Conservation (phyloP, 2,797 vertebrate genomes). For the Vespertilio murinus region DNA sequence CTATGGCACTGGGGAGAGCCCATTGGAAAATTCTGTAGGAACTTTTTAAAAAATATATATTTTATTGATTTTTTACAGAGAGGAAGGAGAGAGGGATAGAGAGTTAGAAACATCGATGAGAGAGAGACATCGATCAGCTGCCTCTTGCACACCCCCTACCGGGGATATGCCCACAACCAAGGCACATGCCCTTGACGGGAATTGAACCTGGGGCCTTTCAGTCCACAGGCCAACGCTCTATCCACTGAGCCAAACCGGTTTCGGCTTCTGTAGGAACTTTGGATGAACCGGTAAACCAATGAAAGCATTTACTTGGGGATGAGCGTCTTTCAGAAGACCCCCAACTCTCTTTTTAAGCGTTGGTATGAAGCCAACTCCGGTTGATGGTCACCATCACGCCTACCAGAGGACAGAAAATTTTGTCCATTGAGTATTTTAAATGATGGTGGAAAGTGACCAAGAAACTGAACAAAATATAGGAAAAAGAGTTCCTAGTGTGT, state of each 20-base stretch:
- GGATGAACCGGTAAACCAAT: neutral
- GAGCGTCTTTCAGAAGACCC: neutral
- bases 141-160: too few species aligned
- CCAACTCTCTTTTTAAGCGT: neutral
- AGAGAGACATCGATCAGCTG: too few species aligned
- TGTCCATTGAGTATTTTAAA: neutral
- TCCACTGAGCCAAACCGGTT: too few species aligned
- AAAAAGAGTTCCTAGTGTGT: neutral
- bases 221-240: too few species aligned
- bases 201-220: too few species aligned
- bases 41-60: too few species aligned
- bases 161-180: too few species aligned
- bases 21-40: neutral
- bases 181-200: too few species aligned
- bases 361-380: neutral
- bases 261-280: neutral
- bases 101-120: too few species aligned
- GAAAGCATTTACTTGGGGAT: neutral
- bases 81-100: too few species aligned
- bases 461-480: neutral
- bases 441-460: neutral
- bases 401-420: neutral
- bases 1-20: neutral
- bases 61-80: too few species aligned
- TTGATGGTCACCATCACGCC: neutral